These are phyloP conservation scores for Charaxes varanes DNA, from an alignment of 1,140 invertebrate genomes.

Conservation along the genomic window DNA sequence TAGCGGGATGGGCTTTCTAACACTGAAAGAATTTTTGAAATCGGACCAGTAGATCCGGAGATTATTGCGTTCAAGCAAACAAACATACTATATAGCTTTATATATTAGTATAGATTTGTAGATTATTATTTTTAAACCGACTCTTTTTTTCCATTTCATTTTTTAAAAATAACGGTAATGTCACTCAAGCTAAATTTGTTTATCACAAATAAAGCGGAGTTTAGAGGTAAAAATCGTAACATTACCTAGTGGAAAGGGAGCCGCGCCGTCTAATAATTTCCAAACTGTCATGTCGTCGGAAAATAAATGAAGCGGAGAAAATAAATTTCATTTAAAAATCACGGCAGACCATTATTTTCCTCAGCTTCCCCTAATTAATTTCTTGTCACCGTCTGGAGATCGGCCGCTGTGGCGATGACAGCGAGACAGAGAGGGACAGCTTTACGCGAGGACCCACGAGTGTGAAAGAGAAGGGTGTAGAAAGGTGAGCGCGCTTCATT, in stretches of 20 bases:
- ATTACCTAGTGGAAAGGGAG: conserved; percentile 35
- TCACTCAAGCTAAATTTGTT: no score
- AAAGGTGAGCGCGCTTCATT: conserved; percentile 65
- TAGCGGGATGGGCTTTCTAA: no score
- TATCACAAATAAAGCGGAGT: no score
- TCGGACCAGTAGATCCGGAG: no score
- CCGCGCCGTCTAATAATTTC: conserved; percentile 62
- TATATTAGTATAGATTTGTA: no score
- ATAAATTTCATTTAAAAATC: conserved; percentile 74
- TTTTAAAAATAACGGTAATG: no score
- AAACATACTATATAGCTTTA: no score
- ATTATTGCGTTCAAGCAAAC: no score
- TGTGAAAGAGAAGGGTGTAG: conserved; percentile 31
- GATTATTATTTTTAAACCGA: not conserved
- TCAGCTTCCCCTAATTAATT: conserved; percentile 69
- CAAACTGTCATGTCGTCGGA: conserved; percentile 65
- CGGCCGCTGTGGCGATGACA: conserved; percentile 60
- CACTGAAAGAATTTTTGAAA: no score
- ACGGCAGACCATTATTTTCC: conserved; percentile 67
- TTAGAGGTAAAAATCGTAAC: no score
- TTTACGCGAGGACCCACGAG: conserved; percentile 9
- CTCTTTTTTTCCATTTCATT: no score
- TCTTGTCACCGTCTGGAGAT: conserved; percentile 69
- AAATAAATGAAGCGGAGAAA: conserved; percentile 71
- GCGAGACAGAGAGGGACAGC: conserved; percentile 35